Evolutionary conservation across 2,113 vertebrate species (phyloP).

Genomic region (Collichthys lucidus): DNA sequence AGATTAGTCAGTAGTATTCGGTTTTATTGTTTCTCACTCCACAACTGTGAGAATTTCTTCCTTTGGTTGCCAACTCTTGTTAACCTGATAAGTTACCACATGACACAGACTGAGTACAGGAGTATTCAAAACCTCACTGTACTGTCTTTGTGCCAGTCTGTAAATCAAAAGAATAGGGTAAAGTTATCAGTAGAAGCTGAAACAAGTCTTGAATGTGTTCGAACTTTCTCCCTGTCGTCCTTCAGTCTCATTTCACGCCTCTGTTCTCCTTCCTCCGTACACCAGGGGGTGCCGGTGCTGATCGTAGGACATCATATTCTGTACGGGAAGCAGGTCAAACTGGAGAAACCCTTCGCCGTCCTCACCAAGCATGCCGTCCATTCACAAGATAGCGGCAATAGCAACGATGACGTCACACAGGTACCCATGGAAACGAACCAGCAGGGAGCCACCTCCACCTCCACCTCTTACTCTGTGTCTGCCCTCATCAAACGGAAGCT

Average conservation of each 20-base stretch:
- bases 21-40: too few species aligned
- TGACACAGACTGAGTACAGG: too few species aligned
- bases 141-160: too few species aligned
- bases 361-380: conserved; percentile 84
- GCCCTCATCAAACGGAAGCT: conserved; percentile 95
- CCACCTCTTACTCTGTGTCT: conserved; percentile 84
- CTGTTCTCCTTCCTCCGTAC: conserved; percentile 32
- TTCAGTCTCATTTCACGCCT: not conserved
- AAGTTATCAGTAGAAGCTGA: too few species aligned
- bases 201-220: too few species aligned
- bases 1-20: too few species aligned
- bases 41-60: too few species aligned
- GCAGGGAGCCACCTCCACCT: conserved; percentile 60
- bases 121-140: too few species aligned
- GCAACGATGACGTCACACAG: conserved; percentile 16
- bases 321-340: conserved; percentile 92
- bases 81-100: too few species aligned
- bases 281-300: conserved; percentile 91
- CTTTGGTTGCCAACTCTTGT: too few species aligned
- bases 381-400: conserved; percentile 49
- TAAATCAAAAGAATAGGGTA: too few species aligned
- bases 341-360: conserved; percentile 96
- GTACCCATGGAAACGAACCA: conserved; percentile 73
- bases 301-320: conserved; percentile 97
- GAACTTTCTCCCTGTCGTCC: too few species aligned